Percentiles rank a stretch among this genome's conserved stretches.
Conservation (phyloP, 2,888 invertebrate genomes). For the Iphiclides podalirius region DNA sequence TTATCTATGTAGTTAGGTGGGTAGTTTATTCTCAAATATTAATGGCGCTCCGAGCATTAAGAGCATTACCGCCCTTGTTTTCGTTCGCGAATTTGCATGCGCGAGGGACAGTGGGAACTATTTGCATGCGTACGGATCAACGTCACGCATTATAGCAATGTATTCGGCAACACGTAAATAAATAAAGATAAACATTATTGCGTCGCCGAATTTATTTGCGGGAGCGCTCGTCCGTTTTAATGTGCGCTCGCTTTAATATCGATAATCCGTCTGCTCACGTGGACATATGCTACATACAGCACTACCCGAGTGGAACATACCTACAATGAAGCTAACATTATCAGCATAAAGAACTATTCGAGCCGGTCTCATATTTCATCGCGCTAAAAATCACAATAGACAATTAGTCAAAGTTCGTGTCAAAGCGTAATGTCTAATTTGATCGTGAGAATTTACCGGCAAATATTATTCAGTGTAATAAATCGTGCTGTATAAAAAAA, state of each 20-base stretch:
- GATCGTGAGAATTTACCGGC: too few relatives aligned
- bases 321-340: too few relatives aligned
- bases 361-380: too few relatives aligned
- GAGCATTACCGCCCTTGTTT: conserved; percentile 75
- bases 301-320: too few relatives aligned
- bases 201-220: conserved; percentile 27
- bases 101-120: conserved; percentile 42
- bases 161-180: conserved; percentile 75
- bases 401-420: too few relatives aligned
- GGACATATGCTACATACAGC: too few relatives aligned
- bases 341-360: too few relatives aligned
- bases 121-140: conserved; percentile 60
- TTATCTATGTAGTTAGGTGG: conserved; percentile 38
- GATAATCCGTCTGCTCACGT: conserved; percentile 12
- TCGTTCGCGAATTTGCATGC: conserved; percentile 67
- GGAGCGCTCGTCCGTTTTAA: conserved; percentile 17
- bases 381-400: too few relatives aligned
- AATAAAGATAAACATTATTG: conserved; percentile 65
- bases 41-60: conserved; percentile 71
- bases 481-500: too few relatives aligned
- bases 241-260: conserved; percentile 19
- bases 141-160: conserved; percentile 62
- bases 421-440: too few relatives aligned
- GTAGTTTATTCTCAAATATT: conserved; percentile 76
- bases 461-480: too few relatives aligned